Evolutionary conservation across 2,888 invertebrate genomes (phyloP).

Genomic region (Metalampra italica): DNA sequence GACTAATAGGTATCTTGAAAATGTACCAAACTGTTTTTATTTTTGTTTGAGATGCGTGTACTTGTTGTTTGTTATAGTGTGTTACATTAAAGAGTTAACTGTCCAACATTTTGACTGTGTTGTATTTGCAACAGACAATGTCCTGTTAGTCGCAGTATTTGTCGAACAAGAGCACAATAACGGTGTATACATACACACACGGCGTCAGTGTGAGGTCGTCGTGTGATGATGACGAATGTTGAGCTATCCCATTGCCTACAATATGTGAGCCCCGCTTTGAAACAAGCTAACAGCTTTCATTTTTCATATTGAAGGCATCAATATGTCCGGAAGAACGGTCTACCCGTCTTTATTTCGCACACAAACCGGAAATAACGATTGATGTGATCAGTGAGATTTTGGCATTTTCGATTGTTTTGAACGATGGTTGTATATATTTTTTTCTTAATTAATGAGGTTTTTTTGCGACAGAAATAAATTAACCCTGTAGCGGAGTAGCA

Average conservation of each 20-base stretch:
- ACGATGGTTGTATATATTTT: too few relatives aligned
- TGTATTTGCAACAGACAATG: too few relatives aligned
- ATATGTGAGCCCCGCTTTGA: slow-evolving; percentile 11
- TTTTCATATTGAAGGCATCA: slow-evolving; percentile 25
- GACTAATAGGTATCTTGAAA: too few relatives aligned
- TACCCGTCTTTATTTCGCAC: slow-evolving; percentile 2
- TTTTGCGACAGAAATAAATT: too few relatives aligned
- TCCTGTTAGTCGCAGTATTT: background rate
- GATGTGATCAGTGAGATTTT: background rate
- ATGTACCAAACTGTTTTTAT: too few relatives aligned
- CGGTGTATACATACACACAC: background rate
- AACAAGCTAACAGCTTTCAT: slow-evolving; percentile 22
- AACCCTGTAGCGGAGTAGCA: too few relatives aligned
- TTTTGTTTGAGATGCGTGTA: background rate
- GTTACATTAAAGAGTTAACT: too few relatives aligned
- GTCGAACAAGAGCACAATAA: background rate
- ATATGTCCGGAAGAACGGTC: slow-evolving; percentile 10
- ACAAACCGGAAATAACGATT: background rate
- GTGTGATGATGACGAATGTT: slow-evolving; percentile 38
- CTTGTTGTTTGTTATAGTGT: too few relatives aligned
- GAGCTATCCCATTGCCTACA: slow-evolving; percentile 29
- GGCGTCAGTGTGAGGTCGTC: slow-evolving; percentile 16
- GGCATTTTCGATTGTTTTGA: too few relatives aligned
- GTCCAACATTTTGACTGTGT: too few relatives aligned
- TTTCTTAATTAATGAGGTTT: too few relatives aligned